A percentile compares a stretch with the other conserved stretches of the same genome.
Evolutionary conservation across 1,140 invertebrate species (phyloP).

Genomic region (Plutomurus gul): DNA sequence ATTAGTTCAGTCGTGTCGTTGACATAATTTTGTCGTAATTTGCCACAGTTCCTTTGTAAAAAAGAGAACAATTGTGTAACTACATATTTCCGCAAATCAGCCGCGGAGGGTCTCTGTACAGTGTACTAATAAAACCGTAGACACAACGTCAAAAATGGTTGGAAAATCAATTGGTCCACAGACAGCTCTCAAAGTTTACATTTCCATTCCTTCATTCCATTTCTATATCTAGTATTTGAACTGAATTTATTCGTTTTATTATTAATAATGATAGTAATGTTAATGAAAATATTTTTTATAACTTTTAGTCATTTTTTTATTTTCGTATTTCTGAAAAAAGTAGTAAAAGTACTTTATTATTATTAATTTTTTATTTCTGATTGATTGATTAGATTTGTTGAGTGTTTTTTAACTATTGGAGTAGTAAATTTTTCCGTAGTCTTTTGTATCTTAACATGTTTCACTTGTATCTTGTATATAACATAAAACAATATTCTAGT

Average conservation of each 20-base stretch:
- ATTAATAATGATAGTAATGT: too few relatives aligned
- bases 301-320: background rate
- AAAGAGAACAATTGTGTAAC: background rate
- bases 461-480: too few relatives aligned
- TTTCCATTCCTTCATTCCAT: constrained; percentile 18
- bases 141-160: background rate
- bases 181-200: constrained; percentile 23
- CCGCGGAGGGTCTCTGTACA: background rate
- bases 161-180: constrained; percentile 32
- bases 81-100: background rate
- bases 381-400: background rate
- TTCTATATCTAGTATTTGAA: background rate
- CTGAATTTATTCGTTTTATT: too few relatives aligned
- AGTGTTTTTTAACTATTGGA: background rate
- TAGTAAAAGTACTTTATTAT: background rate
- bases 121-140: background rate
- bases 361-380: background rate
- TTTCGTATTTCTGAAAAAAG: background rate
- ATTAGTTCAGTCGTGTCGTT: background rate
- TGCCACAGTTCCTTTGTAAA: background rate
- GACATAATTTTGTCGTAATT: background rate
- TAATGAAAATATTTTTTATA: background rate
- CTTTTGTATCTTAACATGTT: too few relatives aligned
- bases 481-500: background rate
- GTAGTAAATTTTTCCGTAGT: too few relatives aligned